phyloP scores from a whole-genome alignment of 2,113 vertebrate species.

The Hydropotes inermis region DNA sequence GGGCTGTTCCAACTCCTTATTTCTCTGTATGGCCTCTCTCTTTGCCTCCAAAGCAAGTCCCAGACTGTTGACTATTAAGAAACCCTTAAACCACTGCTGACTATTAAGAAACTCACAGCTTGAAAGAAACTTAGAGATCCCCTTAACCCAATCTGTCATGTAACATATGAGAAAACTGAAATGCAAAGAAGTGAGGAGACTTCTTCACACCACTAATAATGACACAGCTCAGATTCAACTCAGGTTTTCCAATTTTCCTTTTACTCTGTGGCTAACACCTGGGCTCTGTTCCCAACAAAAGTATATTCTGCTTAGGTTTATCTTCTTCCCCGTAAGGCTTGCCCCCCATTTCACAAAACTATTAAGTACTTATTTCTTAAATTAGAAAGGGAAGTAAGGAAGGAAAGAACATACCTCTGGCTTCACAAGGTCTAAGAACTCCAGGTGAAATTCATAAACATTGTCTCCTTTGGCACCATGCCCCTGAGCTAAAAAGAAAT shows the following conservation, averaged over 20 bases:
- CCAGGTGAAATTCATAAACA: conserved; percentile 92
- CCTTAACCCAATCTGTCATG: neutral
- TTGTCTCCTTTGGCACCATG: conserved; percentile 96
- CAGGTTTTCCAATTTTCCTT: neutral
- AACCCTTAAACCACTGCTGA: neutral
- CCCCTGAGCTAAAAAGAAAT: conserved; percentile 86
- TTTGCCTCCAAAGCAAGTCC: neutral
- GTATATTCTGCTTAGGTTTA: neutral
- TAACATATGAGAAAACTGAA: neutral
- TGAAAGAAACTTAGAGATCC: neutral
- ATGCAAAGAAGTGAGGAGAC: neutral
- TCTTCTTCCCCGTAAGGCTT: neutral
- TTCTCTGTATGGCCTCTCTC: neutral
- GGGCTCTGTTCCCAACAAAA: neutral
- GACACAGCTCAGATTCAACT: neutral
- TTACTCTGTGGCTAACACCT: neutral
- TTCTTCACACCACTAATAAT: neutral
- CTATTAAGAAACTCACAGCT: neutral
- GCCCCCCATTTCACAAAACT: neutral
- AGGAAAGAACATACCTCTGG: conserved; percentile 83
- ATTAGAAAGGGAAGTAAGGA: neutral
- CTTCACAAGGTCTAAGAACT: conserved; percentile 90
- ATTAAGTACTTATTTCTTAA: neutral
- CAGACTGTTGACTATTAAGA: neutral
- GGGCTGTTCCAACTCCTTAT: neutral